Conservation (phyloP, 2,797 vertebrate genomes). For the Otolemur crassicaudatus region DNA sequence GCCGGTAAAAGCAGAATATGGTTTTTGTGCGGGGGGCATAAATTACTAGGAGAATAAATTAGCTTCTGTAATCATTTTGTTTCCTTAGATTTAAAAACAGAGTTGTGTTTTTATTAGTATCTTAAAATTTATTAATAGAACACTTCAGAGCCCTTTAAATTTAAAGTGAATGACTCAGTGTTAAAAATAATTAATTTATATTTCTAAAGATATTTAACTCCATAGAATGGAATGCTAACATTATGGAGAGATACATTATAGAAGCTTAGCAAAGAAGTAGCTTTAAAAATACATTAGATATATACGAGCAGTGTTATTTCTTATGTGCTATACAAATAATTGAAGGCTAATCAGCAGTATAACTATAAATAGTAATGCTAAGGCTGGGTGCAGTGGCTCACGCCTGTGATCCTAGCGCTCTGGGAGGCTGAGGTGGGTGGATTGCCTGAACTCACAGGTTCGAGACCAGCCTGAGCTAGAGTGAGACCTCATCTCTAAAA, state of each 20-base stretch:
- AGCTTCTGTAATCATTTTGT: conserved; percentile 31
- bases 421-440: no score
- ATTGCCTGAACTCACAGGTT: no score
- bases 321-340: no score
- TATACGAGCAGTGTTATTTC: no score
- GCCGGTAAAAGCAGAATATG: conserved; percentile 89
- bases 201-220: conserved; percentile 35
- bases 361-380: no score
- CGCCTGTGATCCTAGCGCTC: no score
- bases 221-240: neutral
- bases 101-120: neutral
- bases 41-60: conserved; percentile 40
- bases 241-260: neutral
- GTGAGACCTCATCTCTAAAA: no score
- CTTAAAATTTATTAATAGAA: conserved; percentile 55
- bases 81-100: conserved; percentile 23
- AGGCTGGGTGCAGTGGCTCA: no score
- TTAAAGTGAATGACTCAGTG: conserved; percentile 9
- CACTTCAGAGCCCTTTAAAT: conserved; percentile 40
- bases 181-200: conserved; percentile 50
- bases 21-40: neutral
- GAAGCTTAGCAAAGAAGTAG: neutral
- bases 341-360: no score
- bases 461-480: no score
- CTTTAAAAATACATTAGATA: neutral